Percentiles rank a stretch among this genome's conserved stretches.
Evolutionary conservation across 2,797 vertebrate species (phyloP).

Genomic region (Spinibarbus caldwelli): DNA sequence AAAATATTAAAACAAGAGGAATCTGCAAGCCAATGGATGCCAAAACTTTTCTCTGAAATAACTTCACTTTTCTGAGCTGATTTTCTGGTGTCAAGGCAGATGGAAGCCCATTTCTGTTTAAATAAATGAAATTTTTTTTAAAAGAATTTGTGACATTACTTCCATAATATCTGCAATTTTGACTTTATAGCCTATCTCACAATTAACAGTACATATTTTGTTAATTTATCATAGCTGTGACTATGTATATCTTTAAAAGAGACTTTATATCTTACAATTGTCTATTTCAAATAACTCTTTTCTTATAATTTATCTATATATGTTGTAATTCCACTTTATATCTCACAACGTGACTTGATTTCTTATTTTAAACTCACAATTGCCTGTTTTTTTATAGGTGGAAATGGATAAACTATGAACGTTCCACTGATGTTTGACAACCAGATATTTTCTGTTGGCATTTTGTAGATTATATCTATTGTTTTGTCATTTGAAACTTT

Average conservation of each 20-base stretch:
- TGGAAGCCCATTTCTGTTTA: neutral
- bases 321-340: neutral
- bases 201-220: neutral
- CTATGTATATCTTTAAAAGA: neutral
- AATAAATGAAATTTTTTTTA: neutral
- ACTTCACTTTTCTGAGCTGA: neutral
- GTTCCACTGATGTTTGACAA: neutral
- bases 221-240: neutral
- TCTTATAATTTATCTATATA: neutral
- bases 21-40: neutral
- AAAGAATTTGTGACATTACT: neutral
- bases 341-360: neutral
- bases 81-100: neutral
- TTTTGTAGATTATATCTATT: neutral
- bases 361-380: neutral
- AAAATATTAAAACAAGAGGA: neutral
- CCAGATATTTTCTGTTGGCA: neutral
- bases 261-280: neutral
- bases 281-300: neutral
- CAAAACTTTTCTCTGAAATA: neutral
- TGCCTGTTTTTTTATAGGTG: neutral
- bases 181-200: neutral
- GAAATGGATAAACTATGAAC: neutral
- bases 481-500: neutral
- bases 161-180: neutral